Conservation (phyloP, 1,140 invertebrate genomes). For the Brachionus angularis region DNA sequence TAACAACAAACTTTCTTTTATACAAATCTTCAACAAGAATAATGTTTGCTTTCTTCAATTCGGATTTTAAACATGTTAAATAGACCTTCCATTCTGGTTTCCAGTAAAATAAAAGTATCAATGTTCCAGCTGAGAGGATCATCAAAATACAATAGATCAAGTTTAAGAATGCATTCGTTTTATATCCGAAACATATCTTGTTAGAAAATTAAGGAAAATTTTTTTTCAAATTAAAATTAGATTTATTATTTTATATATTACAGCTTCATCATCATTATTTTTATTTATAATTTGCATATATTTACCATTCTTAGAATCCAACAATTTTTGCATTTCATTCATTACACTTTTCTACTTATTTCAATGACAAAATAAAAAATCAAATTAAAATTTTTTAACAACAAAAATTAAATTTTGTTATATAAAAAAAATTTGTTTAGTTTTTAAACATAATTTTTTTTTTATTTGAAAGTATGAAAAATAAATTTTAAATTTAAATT, state of each 20-base stretch:
- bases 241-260: background rate
- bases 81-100: constrained; percentile 73
- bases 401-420: no score
- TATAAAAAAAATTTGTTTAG: no score
- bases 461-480: no score
- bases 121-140: constrained; percentile 67
- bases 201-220: background rate
- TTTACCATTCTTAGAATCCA: background rate
- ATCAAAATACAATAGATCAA: constrained; percentile 65
- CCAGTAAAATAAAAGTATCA: constrained; percentile 80
- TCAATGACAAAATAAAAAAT: no score
- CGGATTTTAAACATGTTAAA: constrained; percentile 67
- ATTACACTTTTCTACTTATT: no score
- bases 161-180: constrained; percentile 58
- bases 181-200: constrained; percentile 61
- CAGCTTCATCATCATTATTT: constrained; percentile 26
- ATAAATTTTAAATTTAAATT: no score
- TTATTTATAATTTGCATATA: constrained; percentile 20
- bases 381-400: no score
- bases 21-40: no score
- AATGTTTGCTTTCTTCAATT: constrained; percentile 69
- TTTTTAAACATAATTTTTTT: no score
- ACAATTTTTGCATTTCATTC: background rate
- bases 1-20: no score
- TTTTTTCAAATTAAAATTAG: background rate